These are phyloP conservation scores for Poeciliopsis presidionis DNA, from an alignment of 2,797 vertebrate genomes.

Conservation along the genomic window DNA sequence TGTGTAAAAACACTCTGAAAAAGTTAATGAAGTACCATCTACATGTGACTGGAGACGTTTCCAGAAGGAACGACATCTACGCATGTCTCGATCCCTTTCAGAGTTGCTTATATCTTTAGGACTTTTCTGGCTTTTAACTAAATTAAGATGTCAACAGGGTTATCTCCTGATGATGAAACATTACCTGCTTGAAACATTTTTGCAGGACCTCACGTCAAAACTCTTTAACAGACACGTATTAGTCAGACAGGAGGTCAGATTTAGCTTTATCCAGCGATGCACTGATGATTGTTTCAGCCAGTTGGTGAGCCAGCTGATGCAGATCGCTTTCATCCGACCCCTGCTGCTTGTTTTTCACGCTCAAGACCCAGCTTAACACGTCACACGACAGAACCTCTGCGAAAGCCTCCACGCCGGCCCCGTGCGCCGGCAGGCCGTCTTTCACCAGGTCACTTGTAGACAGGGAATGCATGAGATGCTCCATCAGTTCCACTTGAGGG, in stretches of 20 bases:
- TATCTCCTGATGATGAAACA: not conserved
- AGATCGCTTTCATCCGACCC: slow-evolving; percentile 10
- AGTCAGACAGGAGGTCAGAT: slow-evolving; percentile 2
- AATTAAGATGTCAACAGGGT: not conserved
- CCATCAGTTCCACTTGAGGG: slow-evolving; percentile 63
- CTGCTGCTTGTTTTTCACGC: slow-evolving; percentile 13
- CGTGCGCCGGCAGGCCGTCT: slow-evolving; percentile 16
- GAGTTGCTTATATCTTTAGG: not conserved
- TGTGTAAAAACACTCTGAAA: not conserved
- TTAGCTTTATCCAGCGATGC: slow-evolving; percentile 63
- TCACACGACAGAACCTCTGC: slow-evolving; percentile 70
- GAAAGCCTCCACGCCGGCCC: slow-evolving; percentile 53
- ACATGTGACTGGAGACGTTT: not conserved
- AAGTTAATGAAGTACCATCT: not conserved
- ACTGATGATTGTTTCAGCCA: slow-evolving; percentile 68
- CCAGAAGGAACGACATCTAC: not conserved
- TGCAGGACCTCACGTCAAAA: not conserved
- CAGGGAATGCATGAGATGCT: slow-evolving; percentile 74
- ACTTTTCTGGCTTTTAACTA: not conserved
- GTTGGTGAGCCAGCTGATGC: slow-evolving; percentile 50
- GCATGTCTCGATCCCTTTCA: not conserved
- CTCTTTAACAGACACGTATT: not conserved
- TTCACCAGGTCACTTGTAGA: slow-evolving; percentile 29
- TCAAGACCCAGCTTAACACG: slow-evolving; percentile 58
- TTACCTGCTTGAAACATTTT: not conserved